A percentile compares a stretch with the other conserved stretches of the same genome.
These are phyloP conservation scores for Onychomys torridus DNA, from an alignment of 2,797 vertebrate species.

Conservation along the genomic window DNA sequence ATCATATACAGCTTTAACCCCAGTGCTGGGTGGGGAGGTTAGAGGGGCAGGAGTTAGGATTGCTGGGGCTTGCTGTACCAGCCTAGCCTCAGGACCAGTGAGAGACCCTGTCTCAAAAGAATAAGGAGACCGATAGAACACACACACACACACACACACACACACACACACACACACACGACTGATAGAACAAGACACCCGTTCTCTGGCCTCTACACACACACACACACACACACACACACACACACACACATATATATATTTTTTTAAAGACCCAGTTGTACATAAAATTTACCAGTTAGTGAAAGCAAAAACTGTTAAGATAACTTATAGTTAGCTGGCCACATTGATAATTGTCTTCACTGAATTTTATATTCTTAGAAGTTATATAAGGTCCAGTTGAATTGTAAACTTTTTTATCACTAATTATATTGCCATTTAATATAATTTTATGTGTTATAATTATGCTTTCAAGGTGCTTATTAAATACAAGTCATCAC, in stretches of 20 bases:
- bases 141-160: too few relatives aligned
- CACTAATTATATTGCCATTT: conserved; percentile 55
- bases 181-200: neutral
- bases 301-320: conserved; percentile 38
- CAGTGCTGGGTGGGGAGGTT: neutral
- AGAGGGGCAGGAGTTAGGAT: neutral
- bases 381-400: conserved; percentile 11
- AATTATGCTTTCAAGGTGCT: conserved; percentile 90
- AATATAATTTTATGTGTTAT: conserved; percentile 65
- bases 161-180: too few relatives aligned
- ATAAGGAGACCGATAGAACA: neutral
- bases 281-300: conserved; percentile 34
- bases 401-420: conserved; percentile 56
- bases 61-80: neutral
- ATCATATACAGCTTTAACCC: neutral
- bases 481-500: conserved; percentile 95
- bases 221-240: neutral
- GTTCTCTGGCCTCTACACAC: too few relatives aligned
- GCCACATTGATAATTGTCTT: neutral
- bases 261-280: neutral
- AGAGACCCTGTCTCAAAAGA: neutral
- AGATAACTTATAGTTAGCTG: conserved; percentile 24
- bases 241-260: neutral
- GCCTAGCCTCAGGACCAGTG: neutral
- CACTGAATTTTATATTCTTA: conserved; percentile 30